These are phyloP conservation scores for Drosophila sturtevanti DNA, from an alignment of 1,140 invertebrate genomes.

Conservation along the genomic window DNA sequence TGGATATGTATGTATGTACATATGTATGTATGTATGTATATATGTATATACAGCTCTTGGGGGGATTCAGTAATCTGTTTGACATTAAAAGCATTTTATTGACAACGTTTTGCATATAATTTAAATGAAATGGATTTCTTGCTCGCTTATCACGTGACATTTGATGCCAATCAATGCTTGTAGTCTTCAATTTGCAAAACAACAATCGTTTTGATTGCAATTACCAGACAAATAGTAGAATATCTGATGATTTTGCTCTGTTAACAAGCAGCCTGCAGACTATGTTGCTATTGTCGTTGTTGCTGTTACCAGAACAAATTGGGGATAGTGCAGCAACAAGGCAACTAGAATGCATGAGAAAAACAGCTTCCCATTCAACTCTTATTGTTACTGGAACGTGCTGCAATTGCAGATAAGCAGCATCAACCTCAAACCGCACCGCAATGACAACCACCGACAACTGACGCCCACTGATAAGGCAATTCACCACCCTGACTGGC, in stretches of 20 bases:
- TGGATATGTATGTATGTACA: too few relatives aligned
- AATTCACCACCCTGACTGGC: neutral
- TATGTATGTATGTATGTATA: neutral
- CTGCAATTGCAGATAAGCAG: slow-evolving; percentile 64
- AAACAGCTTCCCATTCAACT: neutral
- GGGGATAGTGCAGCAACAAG: neutral
- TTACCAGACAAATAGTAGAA: slow-evolving; percentile 38
- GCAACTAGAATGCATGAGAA: slow-evolving; percentile 8
- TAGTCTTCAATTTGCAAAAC: slow-evolving; percentile 62
- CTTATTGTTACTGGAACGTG: slow-evolving; percentile 53
- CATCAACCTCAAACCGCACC: slow-evolving; percentile 22
- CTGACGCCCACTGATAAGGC: neutral
- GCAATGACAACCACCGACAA: slow-evolving; percentile 18
- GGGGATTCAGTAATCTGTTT: slow-evolving; percentile 13
- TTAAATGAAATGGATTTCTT: slow-evolving; percentile 36
- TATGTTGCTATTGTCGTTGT: too few relatives aligned
- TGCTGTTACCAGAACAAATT: slow-evolving; percentile 33
- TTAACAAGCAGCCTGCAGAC: too few relatives aligned
- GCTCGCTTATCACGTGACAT: slow-evolving; percentile 25
- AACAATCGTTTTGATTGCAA: slow-evolving; percentile 73
- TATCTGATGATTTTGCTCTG: slow-evolving; percentile 13
- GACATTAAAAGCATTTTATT: slow-evolving; percentile 21
- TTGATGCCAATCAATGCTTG: slow-evolving; percentile 40
- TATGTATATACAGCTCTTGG: too few relatives aligned
- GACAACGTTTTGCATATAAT: slow-evolving; percentile 54